Base-by-base conservation (phyloP, 2,113 vertebrate genomes). In the Lichenostomus cassidix region DNA sequence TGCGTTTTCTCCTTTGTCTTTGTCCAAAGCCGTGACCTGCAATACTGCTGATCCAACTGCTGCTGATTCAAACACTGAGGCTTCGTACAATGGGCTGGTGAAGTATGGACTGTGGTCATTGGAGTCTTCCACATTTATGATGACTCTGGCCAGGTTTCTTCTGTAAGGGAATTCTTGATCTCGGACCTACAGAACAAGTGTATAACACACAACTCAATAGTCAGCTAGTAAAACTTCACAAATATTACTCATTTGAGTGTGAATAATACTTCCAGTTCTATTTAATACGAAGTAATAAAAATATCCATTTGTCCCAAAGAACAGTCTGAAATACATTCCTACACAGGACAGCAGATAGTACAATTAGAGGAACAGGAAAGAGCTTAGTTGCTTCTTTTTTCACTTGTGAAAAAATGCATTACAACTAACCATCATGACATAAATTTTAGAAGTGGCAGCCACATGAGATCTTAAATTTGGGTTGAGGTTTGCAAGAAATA, bases 161-260 rank as follows among this genome's bases (percentile, higher is more conserved):
- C 99, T 98, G 39, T 99, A 99, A 8, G 99, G 99, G 83, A 99
- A 99, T 93, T 99, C 99, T 96, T 99, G 99, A 97, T 99, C 99
- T 95, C 99, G 99, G 75, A 99, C 99, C 99, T 99, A 92, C 19
- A 75, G 75, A 90, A 85, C 69, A 96, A 97, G 70, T 22, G 50
- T 14, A 33, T 29, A 74, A 58, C 12, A 65, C 17, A 82, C 18
- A 83, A 46, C 55, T 81, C 80, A 39, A 68, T 35, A 90, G 22
- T 20, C 23, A 18, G 17, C 12, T 35, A 73, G 19, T 31, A 90
- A 79, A 71, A 47, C 12, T 41, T 75, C 19, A 55, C 15, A 77
- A 69, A 21, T 68, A 47, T 25, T 69, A 67, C 14, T 71, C 6
- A 62, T 37, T 12, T 53, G 62, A 91, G 12, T 24, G 27, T n/a